Evolutionary conservation across 2,888 invertebrate genomes (phyloP), one percentile per base, ranked within the genome.

Genomic region (Phengaris alcon): DNA sequence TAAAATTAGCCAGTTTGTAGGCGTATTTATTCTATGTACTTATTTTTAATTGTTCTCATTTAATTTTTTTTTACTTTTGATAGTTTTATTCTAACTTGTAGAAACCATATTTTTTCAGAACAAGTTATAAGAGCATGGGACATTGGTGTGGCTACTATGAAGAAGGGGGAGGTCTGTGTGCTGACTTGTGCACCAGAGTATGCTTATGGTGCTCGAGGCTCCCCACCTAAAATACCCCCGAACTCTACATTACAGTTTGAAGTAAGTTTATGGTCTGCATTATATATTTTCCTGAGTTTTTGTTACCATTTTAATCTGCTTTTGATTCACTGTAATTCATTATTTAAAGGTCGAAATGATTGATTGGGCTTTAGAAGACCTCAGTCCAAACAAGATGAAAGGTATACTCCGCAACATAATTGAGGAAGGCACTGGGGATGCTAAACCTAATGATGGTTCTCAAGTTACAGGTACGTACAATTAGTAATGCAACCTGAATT

Each of bases 71-170:
- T 15, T 57, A 57, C 57, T 15, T 57, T 57, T 57, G 15, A 3
- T 15, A 3, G 8, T 57, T 15, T 57, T 8, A 15, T n/a, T 55
- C 7, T 8, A 57, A 15, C 8, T 15, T 15, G n/a, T 15, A 22
- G 5, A 22, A 59, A 51, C 10, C 12, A 52, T 52, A 35, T 72
- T 76, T 76, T 73, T 57, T 82, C 76, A 97, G 97, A 95, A 0
- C 90, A 90, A 74, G 98, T 99, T 1, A 98, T 99, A 79, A 97
- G 97, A 92, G 98, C 96, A 89, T 99, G 99, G 97, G 99, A 99
- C 84, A 94, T 97, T 79, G 99, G 98, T 51, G 96, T 99, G 15
- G 97, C 97, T 0, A 97, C 97, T 0, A 99, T 99, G 99, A 97
- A 96, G 88, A 96, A 96, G 82, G 97, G 97, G 0, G 99, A 99